Evolutionary conservation across 2,888 invertebrate genomes (phyloP).

Genomic region (Agrotis puta): DNA sequence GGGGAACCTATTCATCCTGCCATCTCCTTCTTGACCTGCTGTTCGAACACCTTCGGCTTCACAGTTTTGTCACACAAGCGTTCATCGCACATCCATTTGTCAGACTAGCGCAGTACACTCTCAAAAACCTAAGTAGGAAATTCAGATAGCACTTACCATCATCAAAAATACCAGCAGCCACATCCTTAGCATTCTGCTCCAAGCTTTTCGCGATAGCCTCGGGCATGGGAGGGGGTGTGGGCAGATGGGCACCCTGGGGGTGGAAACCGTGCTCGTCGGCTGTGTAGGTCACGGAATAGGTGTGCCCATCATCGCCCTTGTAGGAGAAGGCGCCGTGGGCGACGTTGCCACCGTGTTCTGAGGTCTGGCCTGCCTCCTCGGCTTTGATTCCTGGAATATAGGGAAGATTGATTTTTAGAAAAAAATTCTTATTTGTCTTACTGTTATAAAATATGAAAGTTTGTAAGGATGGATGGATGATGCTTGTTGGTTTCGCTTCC

Average conservation of each 20-base stretch:
- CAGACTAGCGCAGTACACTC: no score
- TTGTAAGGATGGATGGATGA: no score
- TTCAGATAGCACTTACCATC: slow-evolving; percentile 80
- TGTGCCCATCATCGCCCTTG: slow-evolving; percentile 90
- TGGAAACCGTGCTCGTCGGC: slow-evolving; percentile 92
- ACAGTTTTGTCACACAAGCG: no score
- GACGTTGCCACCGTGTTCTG: slow-evolving; percentile 76
- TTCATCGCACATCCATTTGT: no score
- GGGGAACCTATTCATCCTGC: no score
- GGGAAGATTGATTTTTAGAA: neutral
- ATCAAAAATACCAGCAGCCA: slow-evolving; percentile 87
- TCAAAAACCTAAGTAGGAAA: neutral
- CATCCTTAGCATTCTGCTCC: slow-evolving; percentile 87
- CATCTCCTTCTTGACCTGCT: no score
- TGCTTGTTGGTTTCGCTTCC: no score
- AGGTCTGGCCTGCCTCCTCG: slow-evolving; percentile 84
- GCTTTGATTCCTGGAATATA: slow-evolving; percentile 88
- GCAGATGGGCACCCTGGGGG: slow-evolving; percentile 90
- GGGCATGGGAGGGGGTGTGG: slow-evolving; percentile 91
- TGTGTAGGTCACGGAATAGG: slow-evolving; percentile 89
- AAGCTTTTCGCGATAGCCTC: slow-evolving; percentile 88
- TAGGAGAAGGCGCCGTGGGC: slow-evolving; percentile 91
- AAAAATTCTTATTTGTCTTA: no score
- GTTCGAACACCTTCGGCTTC: no score
- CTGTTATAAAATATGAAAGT: no score